phyloP scores from a whole-genome alignment of 2,113 vertebrate species.

The Gasterosteus aculeatus region DNA sequence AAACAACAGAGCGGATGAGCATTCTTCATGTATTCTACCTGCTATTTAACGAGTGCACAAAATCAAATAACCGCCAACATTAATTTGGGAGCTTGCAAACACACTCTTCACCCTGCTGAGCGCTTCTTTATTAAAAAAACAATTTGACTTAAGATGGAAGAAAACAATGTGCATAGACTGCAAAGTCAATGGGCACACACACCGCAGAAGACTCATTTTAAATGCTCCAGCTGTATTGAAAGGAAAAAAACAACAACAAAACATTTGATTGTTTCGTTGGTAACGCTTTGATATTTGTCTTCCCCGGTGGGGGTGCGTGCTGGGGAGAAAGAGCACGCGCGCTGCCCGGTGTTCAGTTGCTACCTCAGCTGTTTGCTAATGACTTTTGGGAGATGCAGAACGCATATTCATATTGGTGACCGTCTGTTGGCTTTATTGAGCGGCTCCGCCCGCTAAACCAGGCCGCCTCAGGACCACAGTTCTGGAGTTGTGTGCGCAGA shows the following conservation, averaged over 20 bases:
- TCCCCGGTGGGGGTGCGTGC: constrained; percentile 50
- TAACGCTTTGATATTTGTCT: constrained; percentile 55
- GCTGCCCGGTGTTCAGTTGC: constrained; percentile 51
- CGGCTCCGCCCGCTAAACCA: constrained; percentile 42
- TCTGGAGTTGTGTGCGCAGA: constrained; percentile 17
- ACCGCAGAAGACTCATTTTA: constrained; percentile 40
- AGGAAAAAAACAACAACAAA: constrained; percentile 32
- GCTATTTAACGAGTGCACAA: background rate
- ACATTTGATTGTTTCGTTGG: constrained; percentile 57
- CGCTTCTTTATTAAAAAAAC: constrained; percentile 23
- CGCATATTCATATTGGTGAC: constrained; percentile 67
- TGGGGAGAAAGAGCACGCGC: constrained; percentile 1
- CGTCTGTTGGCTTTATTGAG: constrained; percentile 68
- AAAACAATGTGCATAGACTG: background rate
- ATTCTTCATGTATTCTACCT: constrained; percentile 5
- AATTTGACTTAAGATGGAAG: constrained; percentile 17
- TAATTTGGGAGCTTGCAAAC: constrained; percentile 30
- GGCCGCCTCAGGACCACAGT: constrained; percentile 31
- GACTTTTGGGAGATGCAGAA: constrained; percentile 68
- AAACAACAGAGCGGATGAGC: constrained; percentile 8
- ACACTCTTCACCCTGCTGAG: constrained; percentile 1
- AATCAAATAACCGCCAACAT: constrained; percentile 25
- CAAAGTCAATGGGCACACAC: constrained; percentile 4
- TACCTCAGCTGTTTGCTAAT: constrained; percentile 78
- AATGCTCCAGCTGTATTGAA: constrained; percentile 48